Percentiles rank a stretch among this genome's conserved stretches.
Conservation (phyloP, 2,797 vertebrate species). For the Eupleurogrammus muticus region DNA sequence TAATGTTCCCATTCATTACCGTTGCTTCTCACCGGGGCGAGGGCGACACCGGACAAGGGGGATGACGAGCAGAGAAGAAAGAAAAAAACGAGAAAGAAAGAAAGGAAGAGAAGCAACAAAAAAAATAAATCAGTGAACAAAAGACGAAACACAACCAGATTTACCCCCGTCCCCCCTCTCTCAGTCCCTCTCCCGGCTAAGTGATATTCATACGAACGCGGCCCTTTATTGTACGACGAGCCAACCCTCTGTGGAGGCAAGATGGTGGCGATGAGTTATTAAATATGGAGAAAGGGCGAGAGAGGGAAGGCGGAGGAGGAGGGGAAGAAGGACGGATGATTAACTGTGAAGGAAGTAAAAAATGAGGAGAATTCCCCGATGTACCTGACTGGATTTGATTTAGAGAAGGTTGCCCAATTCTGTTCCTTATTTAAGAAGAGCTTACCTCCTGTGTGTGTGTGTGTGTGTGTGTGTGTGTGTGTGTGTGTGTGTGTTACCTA, state of each 20-base stretch:
- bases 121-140: conserved; percentile 36
- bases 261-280: conserved; percentile 80
- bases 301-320: conserved; percentile 61
- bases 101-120: conserved; percentile 19
- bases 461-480: conserved; percentile 20
- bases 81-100: conserved; percentile 20
- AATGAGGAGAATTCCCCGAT: conserved; percentile 77
- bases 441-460: conserved; percentile 38
- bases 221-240: conserved; percentile 78
- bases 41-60: conserved; percentile 60
- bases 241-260: conserved; percentile 75
- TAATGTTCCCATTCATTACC: conserved; percentile 81
- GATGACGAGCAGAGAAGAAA: conserved; percentile 37
- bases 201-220: conserved; percentile 77
- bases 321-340: conserved; percentile 77
- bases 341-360: conserved; percentile 82
- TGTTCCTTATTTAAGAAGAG: conserved; percentile 76
- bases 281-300: conserved; percentile 79
- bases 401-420: conserved; percentile 74
- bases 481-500: conserved; percentile 46
- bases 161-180: conserved; percentile 31
- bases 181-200: conserved; percentile 62
- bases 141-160: conserved; percentile 35
- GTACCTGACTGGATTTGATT: conserved; percentile 81
- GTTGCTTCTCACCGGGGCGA: conserved; percentile 70